phyloP scores from a whole-genome alignment of 53 echinoderm and acorn worm species.

The Temnopleurus reevesii region DNA sequence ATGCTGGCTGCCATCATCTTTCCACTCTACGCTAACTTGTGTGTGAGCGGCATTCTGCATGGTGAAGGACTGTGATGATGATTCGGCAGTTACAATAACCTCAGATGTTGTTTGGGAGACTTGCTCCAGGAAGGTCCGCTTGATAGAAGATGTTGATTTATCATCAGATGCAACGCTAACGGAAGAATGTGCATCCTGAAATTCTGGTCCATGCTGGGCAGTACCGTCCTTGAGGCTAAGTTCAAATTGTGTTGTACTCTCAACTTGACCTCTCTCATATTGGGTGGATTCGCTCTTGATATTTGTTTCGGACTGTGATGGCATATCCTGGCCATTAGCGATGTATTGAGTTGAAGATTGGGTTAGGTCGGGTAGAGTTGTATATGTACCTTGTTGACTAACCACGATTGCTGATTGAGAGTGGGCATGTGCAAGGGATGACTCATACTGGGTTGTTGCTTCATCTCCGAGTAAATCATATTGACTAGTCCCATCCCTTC shows the following conservation, averaged over 20 bases:
- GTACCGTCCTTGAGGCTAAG: constrained; percentile 9
- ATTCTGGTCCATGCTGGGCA: not conserved
- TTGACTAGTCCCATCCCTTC: not conserved
- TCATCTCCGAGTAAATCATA: not conserved
- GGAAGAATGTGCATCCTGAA: not conserved
- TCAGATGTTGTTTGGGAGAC: not conserved
- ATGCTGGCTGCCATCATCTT: constrained; percentile 2
- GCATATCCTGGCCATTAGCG: not conserved
- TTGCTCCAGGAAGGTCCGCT: not conserved
- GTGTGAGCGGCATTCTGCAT: not conserved
- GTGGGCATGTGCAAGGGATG: not conserved
- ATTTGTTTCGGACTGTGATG: not conserved
- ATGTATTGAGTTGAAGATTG: not conserved
- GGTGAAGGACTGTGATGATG: not conserved
- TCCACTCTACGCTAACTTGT: not conserved
- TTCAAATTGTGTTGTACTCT: constrained; percentile 49
- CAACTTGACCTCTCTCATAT: not conserved
- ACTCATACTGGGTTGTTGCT: constrained; percentile 21
- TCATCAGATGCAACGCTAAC: not conserved
- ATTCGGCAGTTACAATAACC: not conserved
- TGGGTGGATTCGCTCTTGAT: not conserved
- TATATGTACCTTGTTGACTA: not conserved
- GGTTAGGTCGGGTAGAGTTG: not conserved
- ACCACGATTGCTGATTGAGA: not conserved
- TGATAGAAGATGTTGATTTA: not conserved